phyloP scores from a whole-genome alignment of 2,797 vertebrate species.

The Eospalax fontanierii region DNA sequence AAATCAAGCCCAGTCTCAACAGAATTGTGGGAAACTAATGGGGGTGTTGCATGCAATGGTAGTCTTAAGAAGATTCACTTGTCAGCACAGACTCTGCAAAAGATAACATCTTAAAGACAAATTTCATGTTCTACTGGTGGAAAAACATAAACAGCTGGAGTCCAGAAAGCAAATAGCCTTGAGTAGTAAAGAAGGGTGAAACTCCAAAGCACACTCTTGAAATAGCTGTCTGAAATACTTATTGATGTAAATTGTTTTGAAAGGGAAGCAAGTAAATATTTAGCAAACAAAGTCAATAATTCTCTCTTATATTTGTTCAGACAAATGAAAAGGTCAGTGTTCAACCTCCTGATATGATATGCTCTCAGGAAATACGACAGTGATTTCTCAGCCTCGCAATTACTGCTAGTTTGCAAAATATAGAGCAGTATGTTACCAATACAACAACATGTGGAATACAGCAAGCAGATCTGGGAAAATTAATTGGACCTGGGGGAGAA shows the following conservation, averaged over 20 bases:
- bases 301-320: conserved; percentile 71
- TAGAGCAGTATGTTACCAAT: neutral
- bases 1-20: conserved; percentile 2
- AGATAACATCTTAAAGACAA: conserved; percentile 55
- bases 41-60: conserved; percentile 18
- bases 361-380: neutral
- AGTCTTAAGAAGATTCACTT: conserved; percentile 57
- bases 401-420: conserved; percentile 50
- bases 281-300: conserved; percentile 67
- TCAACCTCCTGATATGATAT: neutral
- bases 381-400: conserved; percentile 50
- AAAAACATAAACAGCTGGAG: conserved; percentile 71
- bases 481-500: conserved; percentile 22
- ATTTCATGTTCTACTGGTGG: conserved; percentile 58
- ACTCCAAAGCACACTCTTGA: conserved; percentile 39
- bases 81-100: neutral
- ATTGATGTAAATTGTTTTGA: conserved; percentile 70
- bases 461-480: conserved; percentile 30
- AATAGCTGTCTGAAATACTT: conserved; percentile 29
- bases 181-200: neutral
- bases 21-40: conserved; percentile 54
- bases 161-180: conserved; percentile 64
- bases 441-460: neutral
- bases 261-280: conserved; percentile 72
- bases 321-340: conserved; percentile 77